Evolutionary conservation across 2,113 vertebrate species (phyloP), one percentile per base, ranked within the genome.

Genomic region (Oreocharis arfaki): DNA sequence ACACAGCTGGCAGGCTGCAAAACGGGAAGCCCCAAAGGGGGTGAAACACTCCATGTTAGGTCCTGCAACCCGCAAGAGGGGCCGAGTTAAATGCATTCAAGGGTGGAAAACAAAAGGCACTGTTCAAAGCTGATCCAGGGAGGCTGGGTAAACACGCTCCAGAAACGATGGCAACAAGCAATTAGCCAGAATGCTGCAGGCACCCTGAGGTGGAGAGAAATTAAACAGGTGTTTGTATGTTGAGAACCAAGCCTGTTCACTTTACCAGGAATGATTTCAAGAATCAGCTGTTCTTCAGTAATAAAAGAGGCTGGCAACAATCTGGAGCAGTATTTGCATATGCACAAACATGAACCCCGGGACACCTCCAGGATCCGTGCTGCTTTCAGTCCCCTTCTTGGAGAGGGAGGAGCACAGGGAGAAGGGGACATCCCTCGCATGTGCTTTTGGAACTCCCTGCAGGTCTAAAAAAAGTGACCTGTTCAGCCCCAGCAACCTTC

Each of bases 181-280:
- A 95, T 95, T 94, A 94, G 75, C 39, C 3, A 5, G 90, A 90
- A 90, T 46, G 56, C 68, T 84, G 60, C 79, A 90, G 90, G 76
- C 93, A 93, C 90, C 95, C 87, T 13, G 60, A 93, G 89, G 90
- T 91, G 94, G 87, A 88, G n/a, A 91, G 87, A 95, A 95, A 96
- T 96, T 64, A 92, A 97, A 95, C 95, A 95, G 86, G 92, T 92
- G 95, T 76, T 94, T 23, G 5, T 44, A 26, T 3, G 28, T 56
- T 84, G 33, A 68, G 83, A 93, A 75, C 77, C 81, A 73, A 81
- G 55, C 69, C 87, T 57, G 90, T 76, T 78, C 69, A 70, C 80
- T 87, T 84, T 44, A 85, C n/a, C 44, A 86, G 90, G 92, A 90
- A 94, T 49, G 65, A 92, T 93, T 90, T 95, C 82, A 88, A 95